Conservation (phyloP, 2,888 invertebrate genomes). For the Pollenia amentaria region DNA sequence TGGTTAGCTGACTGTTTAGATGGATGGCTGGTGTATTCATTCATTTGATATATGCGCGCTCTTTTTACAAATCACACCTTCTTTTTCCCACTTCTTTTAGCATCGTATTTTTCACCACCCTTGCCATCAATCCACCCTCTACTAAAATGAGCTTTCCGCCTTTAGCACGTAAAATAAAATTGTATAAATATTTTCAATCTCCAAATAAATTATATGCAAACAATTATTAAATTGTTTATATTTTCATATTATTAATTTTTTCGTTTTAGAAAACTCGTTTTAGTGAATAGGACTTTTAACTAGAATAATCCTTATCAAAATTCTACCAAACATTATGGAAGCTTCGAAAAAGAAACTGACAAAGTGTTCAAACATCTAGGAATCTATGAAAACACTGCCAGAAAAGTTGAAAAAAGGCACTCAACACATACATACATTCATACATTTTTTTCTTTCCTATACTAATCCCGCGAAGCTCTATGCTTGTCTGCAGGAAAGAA, state of each 20-base stretch:
- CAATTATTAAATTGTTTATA: background rate
- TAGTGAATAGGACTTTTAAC: background rate
- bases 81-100: conserved; percentile 10
- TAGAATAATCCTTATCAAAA: too few species aligned
- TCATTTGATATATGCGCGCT: conserved; percentile 63
- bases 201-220: background rate
- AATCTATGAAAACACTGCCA: too few species aligned
- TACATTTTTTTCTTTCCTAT: too few species aligned
- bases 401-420: too few species aligned
- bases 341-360: too few species aligned
- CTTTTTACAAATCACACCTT: conserved; percentile 41
- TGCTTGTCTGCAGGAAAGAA: too few species aligned
- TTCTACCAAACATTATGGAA: too few species aligned
- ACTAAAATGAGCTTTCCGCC: background rate
- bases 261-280: background rate
- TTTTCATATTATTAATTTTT: background rate
- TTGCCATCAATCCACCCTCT: conserved; percentile 16
- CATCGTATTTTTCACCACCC: conserved; percentile 1
- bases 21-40: conserved; percentile 42
- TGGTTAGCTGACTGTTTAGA: background rate
- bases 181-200: background rate
- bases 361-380: too few species aligned
- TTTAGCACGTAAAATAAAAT: background rate
- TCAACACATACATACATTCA: too few species aligned
- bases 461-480: too few species aligned